These are phyloP conservation scores for Macrophya annulata DNA, from an alignment of 2,888 invertebrate species.

Conservation along the genomic window DNA sequence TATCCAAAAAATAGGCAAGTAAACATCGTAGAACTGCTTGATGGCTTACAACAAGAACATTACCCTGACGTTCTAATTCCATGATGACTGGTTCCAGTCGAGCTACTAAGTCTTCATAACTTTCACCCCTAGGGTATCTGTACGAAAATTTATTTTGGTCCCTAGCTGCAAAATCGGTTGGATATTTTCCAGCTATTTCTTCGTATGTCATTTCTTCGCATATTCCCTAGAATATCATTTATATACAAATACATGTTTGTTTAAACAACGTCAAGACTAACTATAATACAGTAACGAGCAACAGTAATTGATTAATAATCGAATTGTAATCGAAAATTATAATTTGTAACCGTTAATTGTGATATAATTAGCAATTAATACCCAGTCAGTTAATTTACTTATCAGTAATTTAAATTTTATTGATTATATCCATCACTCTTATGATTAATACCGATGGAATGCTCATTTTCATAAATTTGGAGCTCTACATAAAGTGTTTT, in stretches of 20 bases:
- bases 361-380: not conserved
- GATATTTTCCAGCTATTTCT: constrained; percentile 96
- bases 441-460: not conserved
- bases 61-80: constrained; percentile 98
- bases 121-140: constrained; percentile 94
- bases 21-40: constrained; percentile 98
- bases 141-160: constrained; percentile 99
- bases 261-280: not conserved
- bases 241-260: not conserved
- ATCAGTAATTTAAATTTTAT: not conserved
- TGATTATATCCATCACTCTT: not conserved
- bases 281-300: not conserved
- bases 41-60: constrained; percentile 97
- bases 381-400: not conserved
- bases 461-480: not conserved
- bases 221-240: constrained; percentile 87
- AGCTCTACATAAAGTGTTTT: not conserved
- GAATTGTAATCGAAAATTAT: not conserved
- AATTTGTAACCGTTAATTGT: constrained; percentile 8
- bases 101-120: constrained; percentile 99
- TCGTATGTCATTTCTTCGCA: constrained; percentile 99
- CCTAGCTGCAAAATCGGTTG: constrained; percentile 96
- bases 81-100: constrained; percentile 99
- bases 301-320: not conserved
- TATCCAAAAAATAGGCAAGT: constrained; percentile 98